These are phyloP conservation scores for Varanus komodoensis DNA, from an alignment of 2,113 vertebrate genomes.

Conservation along the genomic window DNA sequence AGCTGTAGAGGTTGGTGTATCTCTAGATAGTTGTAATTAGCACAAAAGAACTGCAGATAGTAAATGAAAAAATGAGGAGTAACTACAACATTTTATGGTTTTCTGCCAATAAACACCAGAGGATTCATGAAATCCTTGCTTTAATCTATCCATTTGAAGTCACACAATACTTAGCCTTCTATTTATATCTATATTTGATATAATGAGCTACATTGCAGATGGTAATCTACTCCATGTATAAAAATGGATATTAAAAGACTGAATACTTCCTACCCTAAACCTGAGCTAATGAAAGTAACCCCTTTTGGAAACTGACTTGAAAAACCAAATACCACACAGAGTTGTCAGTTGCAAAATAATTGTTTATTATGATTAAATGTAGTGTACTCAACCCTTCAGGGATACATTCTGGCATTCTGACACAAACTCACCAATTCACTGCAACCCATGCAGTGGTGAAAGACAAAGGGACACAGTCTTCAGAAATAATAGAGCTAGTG, in stretches of 20 bases:
- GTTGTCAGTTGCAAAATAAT: neutral
- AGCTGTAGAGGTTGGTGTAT: neutral
- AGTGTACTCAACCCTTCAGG: too few relatives aligned
- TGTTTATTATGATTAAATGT: neutral
- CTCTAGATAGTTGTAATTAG: neutral
- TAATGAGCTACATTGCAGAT: conserved; percentile 8
- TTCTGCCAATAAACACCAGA: conserved; percentile 10
- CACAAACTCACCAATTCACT: too few relatives aligned
- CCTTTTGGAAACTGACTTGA: neutral
- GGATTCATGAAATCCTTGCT: neutral
- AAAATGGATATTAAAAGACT: conserved; percentile 3
- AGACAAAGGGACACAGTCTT: too few relatives aligned
- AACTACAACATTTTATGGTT: neutral
- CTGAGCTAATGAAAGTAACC: neutral
- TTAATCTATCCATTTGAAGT: neutral
- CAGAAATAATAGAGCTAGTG: too few relatives aligned
- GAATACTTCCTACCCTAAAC: neutral
- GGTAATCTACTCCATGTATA: neutral
- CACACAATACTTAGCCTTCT: conserved; percentile 1
- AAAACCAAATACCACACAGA: neutral
- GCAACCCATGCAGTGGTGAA: too few relatives aligned
- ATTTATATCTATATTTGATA: conserved; percentile 1
- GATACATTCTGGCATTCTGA: too few relatives aligned
- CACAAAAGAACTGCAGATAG: conserved; percentile 10
- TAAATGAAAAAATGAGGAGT: neutral